Percentiles rank a stretch among this genome's conserved stretches.
Conservation (phyloP, 2,888 invertebrate genomes). For the Hanleya hanleyi region DNA sequence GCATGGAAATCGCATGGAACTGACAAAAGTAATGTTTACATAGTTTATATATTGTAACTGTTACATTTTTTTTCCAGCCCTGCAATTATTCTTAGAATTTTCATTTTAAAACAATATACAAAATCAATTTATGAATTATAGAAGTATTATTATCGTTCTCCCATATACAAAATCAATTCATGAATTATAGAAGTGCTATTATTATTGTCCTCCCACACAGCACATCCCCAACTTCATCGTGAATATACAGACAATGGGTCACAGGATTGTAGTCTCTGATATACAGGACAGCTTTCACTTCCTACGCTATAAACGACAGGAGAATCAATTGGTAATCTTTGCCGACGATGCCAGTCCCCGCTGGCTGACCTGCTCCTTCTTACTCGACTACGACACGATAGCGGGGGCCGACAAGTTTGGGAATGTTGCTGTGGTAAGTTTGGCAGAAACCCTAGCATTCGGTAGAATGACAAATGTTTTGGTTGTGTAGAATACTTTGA, state of each 20-base stretch:
- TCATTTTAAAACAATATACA: too few species aligned
- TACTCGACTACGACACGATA: constrained; percentile 96
- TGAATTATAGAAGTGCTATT: too few species aligned
- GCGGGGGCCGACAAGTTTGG: constrained; percentile 99
- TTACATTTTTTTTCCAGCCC: too few species aligned
- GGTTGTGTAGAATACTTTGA: too few species aligned
- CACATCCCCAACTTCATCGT: constrained; percentile 97
- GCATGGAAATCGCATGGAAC: too few species aligned
- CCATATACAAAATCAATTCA: too few species aligned
- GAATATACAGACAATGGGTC: constrained; percentile 94
- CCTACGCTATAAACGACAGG: constrained; percentile 93
- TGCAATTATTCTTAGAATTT: too few species aligned
- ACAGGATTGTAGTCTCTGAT: constrained; percentile 95
- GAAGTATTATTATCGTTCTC: too few species aligned
- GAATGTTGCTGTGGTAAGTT: constrained; percentile 89
- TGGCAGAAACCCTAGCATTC: background rate
- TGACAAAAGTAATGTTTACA: too few species aligned
- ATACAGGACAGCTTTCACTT: constrained; percentile 95
- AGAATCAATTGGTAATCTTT: constrained; percentile 98
- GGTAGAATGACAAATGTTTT: too few species aligned
- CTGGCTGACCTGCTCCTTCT: constrained; percentile 93
- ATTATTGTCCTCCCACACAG: constrained; percentile 74
- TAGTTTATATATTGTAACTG: too few species aligned
- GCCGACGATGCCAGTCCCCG: constrained; percentile 98
- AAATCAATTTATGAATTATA: too few species aligned